phyloP scores from a whole-genome alignment of 2,113 vertebrate genomes.

The Chiloscyllium plagiosum region DNA sequence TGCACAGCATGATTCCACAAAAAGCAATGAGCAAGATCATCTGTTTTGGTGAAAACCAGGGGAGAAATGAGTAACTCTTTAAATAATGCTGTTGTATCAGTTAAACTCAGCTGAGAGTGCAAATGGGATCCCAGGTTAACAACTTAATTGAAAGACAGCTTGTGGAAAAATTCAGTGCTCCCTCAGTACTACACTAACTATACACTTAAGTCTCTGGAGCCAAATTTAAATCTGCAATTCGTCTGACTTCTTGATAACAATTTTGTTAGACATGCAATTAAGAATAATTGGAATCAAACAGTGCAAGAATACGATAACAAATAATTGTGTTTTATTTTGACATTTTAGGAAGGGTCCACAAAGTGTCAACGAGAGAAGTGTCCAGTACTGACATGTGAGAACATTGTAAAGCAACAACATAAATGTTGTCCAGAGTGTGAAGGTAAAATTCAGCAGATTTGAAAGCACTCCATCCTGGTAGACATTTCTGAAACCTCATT shows the following conservation, averaged over 20 bases:
- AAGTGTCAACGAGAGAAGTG: constrained; percentile 83
- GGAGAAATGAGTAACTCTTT: not conserved
- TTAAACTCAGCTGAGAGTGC: not conserved
- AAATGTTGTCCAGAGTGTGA: constrained; percentile 71
- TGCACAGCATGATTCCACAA: not conserved
- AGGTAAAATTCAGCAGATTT: constrained; percentile 49
- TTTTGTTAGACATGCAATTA: not conserved
- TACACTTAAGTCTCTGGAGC: not conserved
- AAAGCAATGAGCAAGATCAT: not conserved
- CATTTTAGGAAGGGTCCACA: constrained; percentile 65
- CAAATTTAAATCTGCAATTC: not conserved
- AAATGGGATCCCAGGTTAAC: not conserved
- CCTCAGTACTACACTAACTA: not conserved
- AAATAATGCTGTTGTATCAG: not conserved
- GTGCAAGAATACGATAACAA: not conserved
- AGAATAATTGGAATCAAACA: not conserved
- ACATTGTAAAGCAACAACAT: constrained; percentile 55
- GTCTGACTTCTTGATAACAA: not conserved
- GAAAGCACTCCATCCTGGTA: not conserved
- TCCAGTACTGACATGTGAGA: constrained; percentile 57
- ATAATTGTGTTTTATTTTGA: constrained; percentile 27
- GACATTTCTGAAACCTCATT: not conserved
- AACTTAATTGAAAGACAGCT: not conserved
- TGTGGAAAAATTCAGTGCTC: not conserved
- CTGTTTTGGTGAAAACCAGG: not conserved